Evolutionary conservation across 2,797 vertebrate genomes (phyloP), one percentile per base, ranked within the genome.

Genomic region (Phoeniculus purpureus): DNA sequence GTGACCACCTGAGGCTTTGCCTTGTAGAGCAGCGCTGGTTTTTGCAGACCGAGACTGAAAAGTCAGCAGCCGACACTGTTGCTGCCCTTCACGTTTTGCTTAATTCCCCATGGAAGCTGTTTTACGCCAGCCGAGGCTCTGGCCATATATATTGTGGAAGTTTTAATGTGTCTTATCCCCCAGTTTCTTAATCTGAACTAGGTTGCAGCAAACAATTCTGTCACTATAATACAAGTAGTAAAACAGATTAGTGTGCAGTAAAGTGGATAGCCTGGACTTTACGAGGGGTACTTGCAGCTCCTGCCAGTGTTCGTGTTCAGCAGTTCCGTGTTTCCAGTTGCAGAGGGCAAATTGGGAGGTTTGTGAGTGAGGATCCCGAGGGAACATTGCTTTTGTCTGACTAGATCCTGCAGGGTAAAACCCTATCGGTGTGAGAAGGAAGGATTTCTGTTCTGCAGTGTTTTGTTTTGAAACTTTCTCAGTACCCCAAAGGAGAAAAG

Each of bases 221-320:
- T 85, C 85, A 79, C 89, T 86, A 56, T 91, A 92, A 87, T 32
- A 89, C 71, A 56, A 74, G 83, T 85, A 95, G 74, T 93, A 95
- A 95, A 95, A 93, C 75, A 94, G 85, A 95, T 95, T 81, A 94
- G 85, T 73, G 89, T 94, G 95, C 87, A 89, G 74, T 94, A 93
- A 95, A 95, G 85, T 79, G 32, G 64, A 89, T 56, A 85, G 77
- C 70, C 74, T 86, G 43, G 75, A 55, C 72, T 96, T 95, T 93
- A 90, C 74, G 94, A 79, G 15, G 32, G 92, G 65, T 58, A 29
- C 73, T 93, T 89, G 59, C 45, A 58, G 86, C 11, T 78, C 81
- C 81, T 7, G 6, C 55, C n/a, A n/a, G 61, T 3, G 23, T 60
- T 91, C 29, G 5, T 20, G 21, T 50, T 87, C 87, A 90, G 68